Evolutionary conservation across 2,888 invertebrate genomes (phyloP).

Genomic region (Drosophila anceps): DNA sequence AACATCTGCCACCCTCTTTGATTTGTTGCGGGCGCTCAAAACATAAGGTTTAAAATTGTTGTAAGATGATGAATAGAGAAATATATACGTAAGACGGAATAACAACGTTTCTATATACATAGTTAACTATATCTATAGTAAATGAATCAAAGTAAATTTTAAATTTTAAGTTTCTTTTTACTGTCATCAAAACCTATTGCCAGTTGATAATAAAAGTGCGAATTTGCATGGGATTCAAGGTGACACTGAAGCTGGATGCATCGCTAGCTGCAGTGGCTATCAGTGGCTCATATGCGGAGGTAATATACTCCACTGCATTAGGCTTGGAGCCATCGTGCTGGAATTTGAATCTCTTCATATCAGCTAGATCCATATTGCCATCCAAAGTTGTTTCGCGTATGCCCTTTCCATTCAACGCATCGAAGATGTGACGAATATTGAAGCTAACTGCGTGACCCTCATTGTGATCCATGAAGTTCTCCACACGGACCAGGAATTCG

Average conservation of each 20-base stretch:
- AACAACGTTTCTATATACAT: no score
- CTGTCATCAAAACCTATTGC: conserved; percentile 12
- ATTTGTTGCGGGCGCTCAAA: conserved; percentile 6
- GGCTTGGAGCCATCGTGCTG: conserved; percentile 64
- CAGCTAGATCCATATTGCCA: conserved; percentile 88
- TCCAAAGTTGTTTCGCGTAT: conserved; percentile 90
- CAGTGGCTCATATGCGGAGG: conserved; percentile 68
- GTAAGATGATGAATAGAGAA: not conserved
- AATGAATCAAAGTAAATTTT: not conserved
- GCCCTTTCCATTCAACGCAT: conserved; percentile 86
- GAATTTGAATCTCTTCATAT: conserved; percentile 85
- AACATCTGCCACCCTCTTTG: conserved; percentile 48
- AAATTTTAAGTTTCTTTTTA: conserved; percentile 5
- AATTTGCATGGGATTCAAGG: conserved; percentile 83
- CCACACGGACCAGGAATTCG: conserved; percentile 89
- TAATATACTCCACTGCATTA: conserved; percentile 60
- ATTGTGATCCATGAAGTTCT: conserved; percentile 89
- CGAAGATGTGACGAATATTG: conserved; percentile 86
- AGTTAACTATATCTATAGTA: no score
- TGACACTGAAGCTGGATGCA: conserved; percentile 72
- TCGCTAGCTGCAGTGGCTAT: conserved; percentile 50
- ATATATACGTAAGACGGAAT: not conserved
- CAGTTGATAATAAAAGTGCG: conserved; percentile 81
- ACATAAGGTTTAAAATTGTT: not conserved
- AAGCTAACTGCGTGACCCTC: conserved; percentile 85